Evolutionary conservation across 1,140 invertebrate genomes (phyloP).

Genomic region (Sweltsa coloradensis): DNA sequence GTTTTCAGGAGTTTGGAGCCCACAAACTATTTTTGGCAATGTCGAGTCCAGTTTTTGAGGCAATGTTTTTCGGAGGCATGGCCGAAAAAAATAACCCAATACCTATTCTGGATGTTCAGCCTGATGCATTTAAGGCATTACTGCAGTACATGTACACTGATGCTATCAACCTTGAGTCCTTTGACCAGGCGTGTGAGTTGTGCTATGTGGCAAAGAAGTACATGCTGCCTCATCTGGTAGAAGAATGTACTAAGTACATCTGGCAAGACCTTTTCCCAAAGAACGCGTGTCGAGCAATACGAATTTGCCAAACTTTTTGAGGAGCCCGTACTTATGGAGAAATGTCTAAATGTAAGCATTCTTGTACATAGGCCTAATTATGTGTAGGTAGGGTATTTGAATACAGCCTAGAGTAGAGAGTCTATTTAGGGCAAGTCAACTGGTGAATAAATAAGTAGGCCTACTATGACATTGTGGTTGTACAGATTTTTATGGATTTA

Average conservation of each 20-base stretch:
- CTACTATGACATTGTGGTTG: too few species aligned
- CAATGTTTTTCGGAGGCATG: conserved; percentile 64
- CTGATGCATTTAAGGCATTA: conserved; percentile 68
- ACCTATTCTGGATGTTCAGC: conserved; percentile 67
- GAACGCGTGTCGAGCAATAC: conserved; percentile 69
- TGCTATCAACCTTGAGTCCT: conserved; percentile 59
- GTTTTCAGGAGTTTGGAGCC: conserved; percentile 48
- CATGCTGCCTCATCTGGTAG: conserved; percentile 66
- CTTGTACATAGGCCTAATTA: too few species aligned
- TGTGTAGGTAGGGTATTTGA: too few species aligned
- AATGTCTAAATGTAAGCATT: conserved; percentile 51
- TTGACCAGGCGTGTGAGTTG: conserved; percentile 71
- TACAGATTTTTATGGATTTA: too few species aligned
- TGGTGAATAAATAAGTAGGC: too few species aligned
- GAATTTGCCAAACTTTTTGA: conserved; percentile 77
- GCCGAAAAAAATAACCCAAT: conserved; percentile 59
- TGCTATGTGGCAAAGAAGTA: conserved; percentile 83
- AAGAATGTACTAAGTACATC: conserved; percentile 65
- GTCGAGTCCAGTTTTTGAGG: conserved; percentile 72
- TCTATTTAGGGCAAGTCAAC: too few species aligned
- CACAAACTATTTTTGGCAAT: conserved; percentile 73
- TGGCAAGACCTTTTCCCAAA: conserved; percentile 65
- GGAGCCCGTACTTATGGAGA: conserved; percentile 63
- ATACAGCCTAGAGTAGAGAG: too few species aligned
- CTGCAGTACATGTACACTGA: conserved; percentile 74